Conservation (phyloP, 2,888 invertebrate species). For the Neocrepidodera transversa region DNA sequence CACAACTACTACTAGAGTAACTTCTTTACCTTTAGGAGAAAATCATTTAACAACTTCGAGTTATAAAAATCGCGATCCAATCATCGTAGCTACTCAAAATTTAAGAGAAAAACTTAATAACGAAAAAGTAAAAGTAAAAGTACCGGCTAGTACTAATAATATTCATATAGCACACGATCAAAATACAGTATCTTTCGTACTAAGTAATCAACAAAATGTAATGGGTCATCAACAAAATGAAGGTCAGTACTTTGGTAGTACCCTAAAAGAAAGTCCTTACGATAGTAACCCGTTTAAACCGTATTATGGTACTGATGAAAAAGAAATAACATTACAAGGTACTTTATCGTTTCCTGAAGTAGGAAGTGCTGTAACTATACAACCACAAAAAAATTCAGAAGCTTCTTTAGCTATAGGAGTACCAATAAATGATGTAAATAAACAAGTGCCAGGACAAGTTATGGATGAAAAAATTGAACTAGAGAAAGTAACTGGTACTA, state of each 20-base stretch:
- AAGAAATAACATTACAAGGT: conserved; percentile 26
- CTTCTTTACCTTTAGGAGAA: conserved; percentile 59
- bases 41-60: conserved; percentile 52
- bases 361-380: conserved; percentile 54
- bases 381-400: conserved; percentile 57
- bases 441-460: conserved; percentile 57
- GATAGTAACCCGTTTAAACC: conserved; percentile 3
- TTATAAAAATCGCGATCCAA: conserved; percentile 47
- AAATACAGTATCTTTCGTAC: conserved; percentile 70
- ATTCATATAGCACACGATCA: conserved; percentile 70
- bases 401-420: conserved; percentile 58
- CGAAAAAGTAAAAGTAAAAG: conserved; percentile 55
- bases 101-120: conserved; percentile 57
- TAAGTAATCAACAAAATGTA: conserved; percentile 70
- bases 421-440: conserved; percentile 51
- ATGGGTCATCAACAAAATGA: conserved; percentile 62
- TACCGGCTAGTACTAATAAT: conserved; percentile 65
- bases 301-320: conserved; percentile 34
- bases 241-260: conserved; percentile 51
- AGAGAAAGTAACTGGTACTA: conserved; percentile 48
- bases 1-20: conserved; percentile 48
- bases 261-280: background rate
- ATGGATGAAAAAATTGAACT: conserved; percentile 55
- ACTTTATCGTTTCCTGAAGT: conserved; percentile 31
- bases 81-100: conserved; percentile 58